Evolutionary conservation across 2,797 vertebrate species (phyloP).

Genomic region (Menidia menidia): DNA sequence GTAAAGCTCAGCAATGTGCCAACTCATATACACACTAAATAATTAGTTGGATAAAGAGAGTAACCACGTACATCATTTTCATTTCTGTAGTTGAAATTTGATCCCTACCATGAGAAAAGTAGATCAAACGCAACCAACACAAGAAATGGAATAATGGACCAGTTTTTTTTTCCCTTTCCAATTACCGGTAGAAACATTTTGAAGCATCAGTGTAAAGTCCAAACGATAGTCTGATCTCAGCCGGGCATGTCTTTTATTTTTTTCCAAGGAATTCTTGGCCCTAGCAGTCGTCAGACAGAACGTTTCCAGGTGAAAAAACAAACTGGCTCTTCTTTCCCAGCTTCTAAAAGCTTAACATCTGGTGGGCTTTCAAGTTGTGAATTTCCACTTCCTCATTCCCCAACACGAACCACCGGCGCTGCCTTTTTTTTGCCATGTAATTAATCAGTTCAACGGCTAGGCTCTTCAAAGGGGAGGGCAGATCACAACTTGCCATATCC

Average conservation of each 20-base stretch:
- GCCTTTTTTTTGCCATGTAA: constrained; percentile 24
- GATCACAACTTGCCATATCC: constrained; percentile 15
- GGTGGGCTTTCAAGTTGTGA: constrained; percentile 40
- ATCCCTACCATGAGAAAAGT: constrained; percentile 5
- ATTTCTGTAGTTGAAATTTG: constrained; percentile 26
- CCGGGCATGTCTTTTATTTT: constrained; percentile 21
- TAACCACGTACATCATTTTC: constrained; percentile 38
- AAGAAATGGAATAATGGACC: constrained; percentile 3
- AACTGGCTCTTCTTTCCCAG: constrained; percentile 42
- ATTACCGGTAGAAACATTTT: constrained; percentile 4
- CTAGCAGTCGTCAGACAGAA: constrained; percentile 49
- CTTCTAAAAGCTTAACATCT: constrained; percentile 61
- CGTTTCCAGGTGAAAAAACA: constrained; percentile 72
- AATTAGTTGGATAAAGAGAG: constrained; percentile 48
- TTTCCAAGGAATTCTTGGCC: constrained; percentile 60
- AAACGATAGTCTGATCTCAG: constrained; percentile 18
- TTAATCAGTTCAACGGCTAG: constrained; percentile 38
- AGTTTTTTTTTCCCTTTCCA: constrained; percentile 8
- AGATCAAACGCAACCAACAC: constrained; percentile 29
- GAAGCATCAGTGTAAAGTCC: constrained; percentile 11
- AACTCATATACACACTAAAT: constrained; percentile 63
- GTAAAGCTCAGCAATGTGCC: constrained; percentile 63
- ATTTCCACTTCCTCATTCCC: constrained; percentile 32
- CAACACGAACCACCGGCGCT: constrained; percentile 29
- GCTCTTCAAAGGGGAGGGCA: constrained; percentile 35